phyloP scores from a whole-genome alignment of 2,113 vertebrate species.

The Anoura caudifer region DNA sequence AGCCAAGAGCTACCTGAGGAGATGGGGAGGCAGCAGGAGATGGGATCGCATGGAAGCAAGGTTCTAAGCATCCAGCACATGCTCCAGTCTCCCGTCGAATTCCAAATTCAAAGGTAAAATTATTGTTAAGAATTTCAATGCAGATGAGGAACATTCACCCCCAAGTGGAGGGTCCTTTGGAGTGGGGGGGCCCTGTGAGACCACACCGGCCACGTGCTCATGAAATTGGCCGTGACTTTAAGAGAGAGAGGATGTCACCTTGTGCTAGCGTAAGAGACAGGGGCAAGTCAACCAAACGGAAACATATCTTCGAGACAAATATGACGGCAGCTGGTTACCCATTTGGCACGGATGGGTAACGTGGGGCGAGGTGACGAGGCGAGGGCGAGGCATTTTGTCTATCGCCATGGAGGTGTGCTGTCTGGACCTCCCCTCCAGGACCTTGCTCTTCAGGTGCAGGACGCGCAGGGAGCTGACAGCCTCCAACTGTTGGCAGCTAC shows the following conservation, averaged over 20 bases:
- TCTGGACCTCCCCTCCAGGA: neutral
- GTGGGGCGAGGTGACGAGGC: neutral
- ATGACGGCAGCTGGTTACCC: neutral
- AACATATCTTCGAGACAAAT: neutral
- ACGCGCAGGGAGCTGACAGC: neutral
- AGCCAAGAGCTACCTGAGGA: neutral
- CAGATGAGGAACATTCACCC: neutral
- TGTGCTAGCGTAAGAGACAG: neutral
- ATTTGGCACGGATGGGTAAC: neutral
- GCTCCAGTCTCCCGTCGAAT: neutral
- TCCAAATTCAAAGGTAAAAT: neutral
- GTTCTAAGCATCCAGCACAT: neutral
- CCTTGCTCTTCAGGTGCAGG: neutral
- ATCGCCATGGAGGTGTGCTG: neutral
- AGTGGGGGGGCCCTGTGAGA: neutral
- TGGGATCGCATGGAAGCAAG: neutral
- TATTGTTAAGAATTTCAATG: neutral
- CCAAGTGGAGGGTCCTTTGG: neutral
- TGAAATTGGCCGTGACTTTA: neutral
- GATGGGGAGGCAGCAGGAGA: neutral
- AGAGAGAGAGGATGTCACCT: neutral
- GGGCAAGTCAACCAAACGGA: neutral
- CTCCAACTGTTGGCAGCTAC: neutral
- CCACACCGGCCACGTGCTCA: neutral
- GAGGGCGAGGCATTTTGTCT: neutral